Base-by-base conservation (phyloP, 2,797 vertebrate genomes). In the Brachymystax lenok region DNA sequence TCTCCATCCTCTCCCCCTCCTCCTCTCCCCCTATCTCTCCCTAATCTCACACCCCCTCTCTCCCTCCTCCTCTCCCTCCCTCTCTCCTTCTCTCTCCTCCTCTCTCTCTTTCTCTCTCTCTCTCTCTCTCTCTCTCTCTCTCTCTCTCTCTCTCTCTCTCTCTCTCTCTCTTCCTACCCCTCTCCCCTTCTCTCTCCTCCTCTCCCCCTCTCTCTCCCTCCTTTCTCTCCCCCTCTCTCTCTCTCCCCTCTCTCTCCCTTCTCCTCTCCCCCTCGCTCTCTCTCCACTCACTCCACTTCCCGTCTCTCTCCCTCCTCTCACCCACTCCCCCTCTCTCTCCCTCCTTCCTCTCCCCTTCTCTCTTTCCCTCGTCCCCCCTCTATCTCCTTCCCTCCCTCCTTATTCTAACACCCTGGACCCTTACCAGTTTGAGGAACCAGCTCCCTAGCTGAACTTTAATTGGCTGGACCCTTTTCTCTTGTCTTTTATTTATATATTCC, bases 371-470 rank as follows among this genome's bases (percentile, higher is more conserved):
- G n/a, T n/a, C n/a, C n/a, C n/a, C n/a, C n/a, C n/a, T 51, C 28
- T 46, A 17, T 14, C 69, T 46, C 21, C 54, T 68, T 61, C 35
- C n/a, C 21, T 51, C 16, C 19, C n/a, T 61, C 59, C 71, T 19
- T 52, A 19, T 69, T 27, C 54, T 64, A 19, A 27, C 59, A 61
- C 8, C 72, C 17, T 61, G 35, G 76, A 67, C 54, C 52, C 56
- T 51, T 27, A 59, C 66, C 75, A 74, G 74, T 68, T 54, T 69
- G 52, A 46, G 73, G 71, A 75, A 77, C 13, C 79, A 27, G 61
- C 67, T 69, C 28, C 30, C 75, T 63, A 35, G 74, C 59, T 75
- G 67, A 74, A 68, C 74, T 79, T 72, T 85, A 83, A 85, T 85
- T 85, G 83, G 81, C 81, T 46, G n/a, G 51, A 67, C 56, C 71